Conservation (phyloP, 1,140 invertebrate species). For the Steinernema khuongi region DNA sequence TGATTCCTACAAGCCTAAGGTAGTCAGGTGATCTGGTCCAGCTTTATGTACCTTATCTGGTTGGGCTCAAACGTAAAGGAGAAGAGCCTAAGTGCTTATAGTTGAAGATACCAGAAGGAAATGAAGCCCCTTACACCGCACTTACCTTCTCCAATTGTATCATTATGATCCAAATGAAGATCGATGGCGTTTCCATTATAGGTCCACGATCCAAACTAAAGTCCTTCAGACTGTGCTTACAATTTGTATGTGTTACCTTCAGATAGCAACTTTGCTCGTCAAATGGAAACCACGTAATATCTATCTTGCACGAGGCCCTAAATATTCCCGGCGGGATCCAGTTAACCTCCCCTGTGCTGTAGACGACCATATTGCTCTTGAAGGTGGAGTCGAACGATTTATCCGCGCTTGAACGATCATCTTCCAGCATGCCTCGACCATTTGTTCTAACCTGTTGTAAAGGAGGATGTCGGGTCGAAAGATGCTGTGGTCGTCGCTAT, state of each 20-base stretch:
- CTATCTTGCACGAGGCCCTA: slow-evolving; percentile 66
- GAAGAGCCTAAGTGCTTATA: too few species aligned
- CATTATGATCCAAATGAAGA: slow-evolving; percentile 64
- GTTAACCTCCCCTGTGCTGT: slow-evolving; percentile 83
- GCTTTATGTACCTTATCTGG: too few species aligned
- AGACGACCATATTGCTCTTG: slow-evolving; percentile 91
- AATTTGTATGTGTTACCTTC: slow-evolving; percentile 67
- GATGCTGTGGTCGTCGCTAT: slow-evolving; percentile 68
- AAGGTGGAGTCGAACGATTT: slow-evolving; percentile 95
- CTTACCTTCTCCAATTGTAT: slow-evolving; percentile 30
- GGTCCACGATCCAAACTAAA: slow-evolving; percentile 87
- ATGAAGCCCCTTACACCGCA: slow-evolving; percentile 66
- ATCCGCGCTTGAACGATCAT: slow-evolving; percentile 71
- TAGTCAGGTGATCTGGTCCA: too few species aligned
- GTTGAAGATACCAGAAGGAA: too few species aligned
- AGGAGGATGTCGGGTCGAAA: slow-evolving; percentile 98
- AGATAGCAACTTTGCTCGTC: slow-evolving; percentile 73
- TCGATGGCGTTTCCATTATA: slow-evolving; percentile 88
- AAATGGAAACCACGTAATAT: slow-evolving; percentile 99
- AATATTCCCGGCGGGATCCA: slow-evolving; percentile 89
- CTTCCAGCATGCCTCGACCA: slow-evolving; percentile 6
- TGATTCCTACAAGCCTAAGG: too few species aligned
- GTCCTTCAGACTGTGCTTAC: background rate
- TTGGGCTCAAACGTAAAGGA: too few species aligned
- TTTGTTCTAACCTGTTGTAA: slow-evolving; percentile 80